Evolutionary conservation across 2,113 vertebrate species (phyloP).

Genomic region (Colossoma macropomum): DNA sequence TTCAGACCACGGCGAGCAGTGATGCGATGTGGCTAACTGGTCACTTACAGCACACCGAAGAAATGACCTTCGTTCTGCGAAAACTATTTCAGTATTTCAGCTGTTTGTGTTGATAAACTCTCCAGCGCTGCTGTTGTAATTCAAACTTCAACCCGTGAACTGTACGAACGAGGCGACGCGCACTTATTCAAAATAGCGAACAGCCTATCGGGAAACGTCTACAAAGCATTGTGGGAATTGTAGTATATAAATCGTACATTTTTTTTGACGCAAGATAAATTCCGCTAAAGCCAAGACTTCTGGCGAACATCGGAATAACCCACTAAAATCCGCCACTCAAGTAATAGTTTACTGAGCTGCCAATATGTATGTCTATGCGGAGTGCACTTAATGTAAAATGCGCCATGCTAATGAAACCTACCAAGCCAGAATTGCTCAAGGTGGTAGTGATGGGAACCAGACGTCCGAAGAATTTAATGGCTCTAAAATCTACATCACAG

Average conservation of each 20-base stretch:
- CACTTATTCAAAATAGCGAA: constrained; percentile 70
- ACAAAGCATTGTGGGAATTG: constrained; percentile 54
- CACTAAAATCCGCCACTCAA: too few species aligned
- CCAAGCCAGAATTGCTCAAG: too few species aligned
- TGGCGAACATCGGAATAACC: too few species aligned
- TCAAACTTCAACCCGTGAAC: background rate
- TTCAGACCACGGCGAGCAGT: background rate
- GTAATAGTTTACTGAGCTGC: too few species aligned
- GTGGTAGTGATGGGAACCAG: too few species aligned
- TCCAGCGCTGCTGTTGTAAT: background rate
- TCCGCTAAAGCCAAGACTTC: too few species aligned
- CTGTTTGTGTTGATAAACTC: too few species aligned
- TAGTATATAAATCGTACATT: constrained; percentile 36
- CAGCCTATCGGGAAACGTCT: constrained; percentile 63
- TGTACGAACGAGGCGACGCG: constrained; percentile 49
- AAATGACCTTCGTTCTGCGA: background rate
- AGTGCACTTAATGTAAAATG: too few species aligned
- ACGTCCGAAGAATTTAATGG: too few species aligned
- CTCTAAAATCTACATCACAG: too few species aligned
- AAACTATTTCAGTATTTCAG: background rate
- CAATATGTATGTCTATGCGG: too few species aligned
- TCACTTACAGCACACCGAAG: background rate
- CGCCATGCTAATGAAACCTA: too few species aligned
- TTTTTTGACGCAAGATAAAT: background rate
- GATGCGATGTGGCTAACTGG: background rate